Evolutionary conservation across 2,797 vertebrate species (phyloP).

Genomic region (Eulemur coronatus): DNA sequence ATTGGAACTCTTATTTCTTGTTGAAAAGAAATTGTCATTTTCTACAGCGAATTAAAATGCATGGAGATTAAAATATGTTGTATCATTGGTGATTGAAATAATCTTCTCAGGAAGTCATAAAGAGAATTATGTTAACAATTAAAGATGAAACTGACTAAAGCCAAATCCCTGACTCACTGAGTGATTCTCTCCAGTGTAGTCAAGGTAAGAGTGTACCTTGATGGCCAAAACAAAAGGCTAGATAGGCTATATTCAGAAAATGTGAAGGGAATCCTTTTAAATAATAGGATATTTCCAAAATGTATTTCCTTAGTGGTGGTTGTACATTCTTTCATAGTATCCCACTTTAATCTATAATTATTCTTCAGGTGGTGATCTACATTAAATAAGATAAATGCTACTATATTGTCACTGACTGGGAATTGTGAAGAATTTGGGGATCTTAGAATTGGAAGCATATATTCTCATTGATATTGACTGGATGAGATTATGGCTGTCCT

Average conservation of each 20-base stretch:
- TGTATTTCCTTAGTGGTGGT: neutral
- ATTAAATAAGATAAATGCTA: conserved; percentile 55
- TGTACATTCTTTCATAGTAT: conserved; percentile 39
- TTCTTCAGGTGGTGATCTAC: conserved; percentile 31
- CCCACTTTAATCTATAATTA: conserved; percentile 43
- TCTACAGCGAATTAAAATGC: conserved; percentile 31
- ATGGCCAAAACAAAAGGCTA: neutral
- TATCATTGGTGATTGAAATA: neutral
- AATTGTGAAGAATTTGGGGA: conserved; percentile 55
- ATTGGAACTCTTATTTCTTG: conserved; percentile 12
- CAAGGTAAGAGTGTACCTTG: neutral
- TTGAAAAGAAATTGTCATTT: conserved; percentile 14
- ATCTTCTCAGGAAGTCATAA: neutral
- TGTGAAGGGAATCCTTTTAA: neutral
- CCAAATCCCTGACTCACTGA: neutral
- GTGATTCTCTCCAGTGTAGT: neutral
- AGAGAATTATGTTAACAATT: neutral
- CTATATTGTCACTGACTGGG: conserved; percentile 52
- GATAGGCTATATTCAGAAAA: neutral
- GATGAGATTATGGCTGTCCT: neutral
- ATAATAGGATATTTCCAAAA: conserved; percentile 39
- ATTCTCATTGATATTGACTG: neutral
- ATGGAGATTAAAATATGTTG: neutral
- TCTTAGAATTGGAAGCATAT: conserved; percentile 6
- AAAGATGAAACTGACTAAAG: neutral